Evolutionary conservation across 2,888 invertebrate species (phyloP), one percentile per base, ranked within the genome.

Genomic region (Rhimphoctona megacephalus): DNA sequence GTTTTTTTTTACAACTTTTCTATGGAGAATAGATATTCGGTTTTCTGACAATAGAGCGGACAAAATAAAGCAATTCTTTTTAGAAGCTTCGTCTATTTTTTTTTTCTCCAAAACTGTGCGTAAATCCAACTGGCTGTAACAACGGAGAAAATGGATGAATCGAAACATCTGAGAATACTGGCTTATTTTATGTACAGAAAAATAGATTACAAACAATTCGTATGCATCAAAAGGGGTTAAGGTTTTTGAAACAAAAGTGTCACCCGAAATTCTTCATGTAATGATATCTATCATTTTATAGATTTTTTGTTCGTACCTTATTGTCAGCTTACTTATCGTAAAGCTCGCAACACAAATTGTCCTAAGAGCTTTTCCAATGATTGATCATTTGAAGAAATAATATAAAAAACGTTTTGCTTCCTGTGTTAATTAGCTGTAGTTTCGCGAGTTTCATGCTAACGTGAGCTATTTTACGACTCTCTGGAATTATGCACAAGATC

Each of bases 391-490:
- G 49, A 46, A 80, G 11, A 66, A 83, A 70, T 85, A 57, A 39
- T 54, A 22, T 70, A n/a, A n/a, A 3, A 74, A 52, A 69, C 78
- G 77, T 81, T 30, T 82, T 69, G 85, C 80, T 86, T 80, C 83
- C 70, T 83, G 80, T 83, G 70, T 80, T 77, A 83, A 85, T 66
- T 83, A 82, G 66, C 78, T 36, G 73, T 78, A 85, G 52, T 82
- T 25, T 49, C 67, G 72, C 74, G 72, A 14, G 43, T 74, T 61
- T 72, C 33, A 72, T 52, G 52, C 49, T 52, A 70, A 49, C 30
- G 25, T 46, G 69, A 46, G 14, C 9, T 25, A 22, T 46, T 17
- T 46, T 17, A n/a, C 46, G 6, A n/a, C 11, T 22, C 14, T 25
- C 25, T 25, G 57, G 22, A 57, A 57, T 57, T 25, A 4, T 25